Percentiles rank a stretch among this genome's conserved stretches.
Evolutionary conservation across 2,888 invertebrate genomes (phyloP).

Genomic region (Acleris holmiana): DNA sequence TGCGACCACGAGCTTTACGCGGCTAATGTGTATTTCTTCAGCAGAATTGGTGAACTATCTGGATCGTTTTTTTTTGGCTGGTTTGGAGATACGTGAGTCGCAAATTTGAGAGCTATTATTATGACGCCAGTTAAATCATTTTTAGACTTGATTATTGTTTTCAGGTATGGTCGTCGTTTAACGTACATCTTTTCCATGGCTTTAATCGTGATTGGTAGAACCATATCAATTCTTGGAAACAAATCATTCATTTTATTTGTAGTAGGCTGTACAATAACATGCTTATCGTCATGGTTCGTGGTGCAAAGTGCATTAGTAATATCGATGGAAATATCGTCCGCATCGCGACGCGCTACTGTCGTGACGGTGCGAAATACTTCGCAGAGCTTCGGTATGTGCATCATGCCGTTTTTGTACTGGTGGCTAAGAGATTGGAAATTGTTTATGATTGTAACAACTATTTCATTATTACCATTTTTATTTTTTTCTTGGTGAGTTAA

Average conservation of each 20-base stretch:
- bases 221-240: constrained; percentile 54
- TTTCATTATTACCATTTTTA: constrained; percentile 53
- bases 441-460: constrained; percentile 59
- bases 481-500: constrained; percentile 59
- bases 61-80: constrained; percentile 66
- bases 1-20: constrained; percentile 61
- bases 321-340: constrained; percentile 64
- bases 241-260: constrained; percentile 55
- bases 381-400: constrained; percentile 54
- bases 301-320: constrained; percentile 58
- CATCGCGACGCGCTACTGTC: constrained; percentile 53
- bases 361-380: constrained; percentile 55
- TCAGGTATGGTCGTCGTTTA: constrained; percentile 65
- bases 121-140: not conserved
- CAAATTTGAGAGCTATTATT: too few species aligned
- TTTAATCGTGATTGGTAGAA: constrained; percentile 58
- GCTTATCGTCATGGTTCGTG: constrained; percentile 61
- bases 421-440: constrained; percentile 62
- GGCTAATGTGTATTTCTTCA: constrained; percentile 59
- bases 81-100: constrained; percentile 65
- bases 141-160: constrained; percentile 40
- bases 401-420: constrained; percentile 64
- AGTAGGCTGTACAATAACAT: constrained; percentile 57
- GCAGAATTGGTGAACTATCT: constrained; percentile 57
- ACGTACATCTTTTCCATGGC: constrained; percentile 56